Base-by-base conservation (phyloP, 2,797 vertebrate species). In the Philypnodon macrostomus region DNA sequence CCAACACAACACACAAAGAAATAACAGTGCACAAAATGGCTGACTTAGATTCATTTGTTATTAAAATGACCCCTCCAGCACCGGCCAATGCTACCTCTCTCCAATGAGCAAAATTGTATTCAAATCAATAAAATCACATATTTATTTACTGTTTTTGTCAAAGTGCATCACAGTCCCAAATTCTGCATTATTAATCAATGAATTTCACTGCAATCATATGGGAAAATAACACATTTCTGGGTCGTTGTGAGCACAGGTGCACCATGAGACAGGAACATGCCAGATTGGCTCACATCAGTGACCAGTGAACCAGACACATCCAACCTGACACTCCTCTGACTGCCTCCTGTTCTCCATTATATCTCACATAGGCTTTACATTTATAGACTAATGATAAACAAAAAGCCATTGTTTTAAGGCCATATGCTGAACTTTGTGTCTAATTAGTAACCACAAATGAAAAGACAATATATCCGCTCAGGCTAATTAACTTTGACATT, bases 191-290 rank as follows among this genome's bases (percentile, higher is more conserved):
- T 16, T 2, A 38, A 3, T 36, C 4, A n/a, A n/a, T 19, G 11
- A 13, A n/a, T n/a, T 8, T 6, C 18, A 17, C 36, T n/a, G 35
- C 5, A 19, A n/a, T n/a, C n/a, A 23, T 23, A 11, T 29, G 7
- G 3, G 2, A 9, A 2, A 9, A 7, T 9, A 26, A 16, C 39
- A 26, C 21, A 21, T 15, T 10, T n/a, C 2, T 21, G 33, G 60
- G 57, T 68, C 59, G 60, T 17, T 47, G 44, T 40, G 58, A 70
- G 58, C 54, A 39, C 70, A 79, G 81, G 74, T 83, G 77, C 67
- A 58, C 46, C n/a, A 23, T 70, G 45, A 55, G 32, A 57, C 15
- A 13, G 4, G 21, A 11, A 69, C 31, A 39, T 1, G 31, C 55
- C 65, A 74, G 44, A 68, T 64, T 74, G 57, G 57, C 58, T 63